These are phyloP conservation scores for Prochilodus magdalenae DNA, from an alignment of 2,113 vertebrate genomes.

Conservation along the genomic window DNA sequence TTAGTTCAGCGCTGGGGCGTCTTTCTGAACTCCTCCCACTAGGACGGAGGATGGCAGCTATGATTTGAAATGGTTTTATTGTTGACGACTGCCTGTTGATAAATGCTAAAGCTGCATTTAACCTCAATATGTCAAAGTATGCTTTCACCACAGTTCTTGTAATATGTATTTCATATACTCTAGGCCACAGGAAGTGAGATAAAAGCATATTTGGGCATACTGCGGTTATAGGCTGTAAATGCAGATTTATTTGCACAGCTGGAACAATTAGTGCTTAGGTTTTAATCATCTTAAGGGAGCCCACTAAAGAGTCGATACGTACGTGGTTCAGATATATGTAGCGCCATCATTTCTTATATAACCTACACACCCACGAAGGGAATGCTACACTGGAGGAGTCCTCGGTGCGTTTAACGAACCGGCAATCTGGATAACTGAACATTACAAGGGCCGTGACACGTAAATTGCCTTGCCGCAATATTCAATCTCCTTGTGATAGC, in stretches of 20 bases:
- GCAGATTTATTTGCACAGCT: not conserved
- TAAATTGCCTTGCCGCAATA: not conserved
- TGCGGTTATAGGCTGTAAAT: not conserved
- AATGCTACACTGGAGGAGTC: not conserved
- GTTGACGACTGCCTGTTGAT: too few species aligned
- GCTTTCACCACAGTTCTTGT: too few species aligned
- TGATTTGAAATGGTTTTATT: too few species aligned
- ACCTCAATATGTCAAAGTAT: too few species aligned
- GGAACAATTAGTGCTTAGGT: not conserved
- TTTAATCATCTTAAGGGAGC: not conserved
- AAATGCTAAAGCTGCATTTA: too few species aligned
- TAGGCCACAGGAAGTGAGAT: not conserved
- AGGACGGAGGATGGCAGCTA: too few species aligned
- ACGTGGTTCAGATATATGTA: not conserved
- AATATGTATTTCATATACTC: too few species aligned
- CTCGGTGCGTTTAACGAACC: not conserved
- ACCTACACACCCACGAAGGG: not conserved
- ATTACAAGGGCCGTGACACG: not conserved
- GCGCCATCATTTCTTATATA: not conserved
- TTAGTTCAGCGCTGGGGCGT: too few species aligned
- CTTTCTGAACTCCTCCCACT: too few species aligned
- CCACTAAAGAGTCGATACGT: constrained; percentile 2
- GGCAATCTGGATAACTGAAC: not conserved
- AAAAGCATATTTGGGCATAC: not conserved
- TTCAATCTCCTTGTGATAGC: not conserved